Percentiles rank a stretch among this genome's conserved stretches.
These are phyloP conservation scores for Hololepta plana DNA, from an alignment of 2,888 invertebrate genomes.

Conservation along the genomic window DNA sequence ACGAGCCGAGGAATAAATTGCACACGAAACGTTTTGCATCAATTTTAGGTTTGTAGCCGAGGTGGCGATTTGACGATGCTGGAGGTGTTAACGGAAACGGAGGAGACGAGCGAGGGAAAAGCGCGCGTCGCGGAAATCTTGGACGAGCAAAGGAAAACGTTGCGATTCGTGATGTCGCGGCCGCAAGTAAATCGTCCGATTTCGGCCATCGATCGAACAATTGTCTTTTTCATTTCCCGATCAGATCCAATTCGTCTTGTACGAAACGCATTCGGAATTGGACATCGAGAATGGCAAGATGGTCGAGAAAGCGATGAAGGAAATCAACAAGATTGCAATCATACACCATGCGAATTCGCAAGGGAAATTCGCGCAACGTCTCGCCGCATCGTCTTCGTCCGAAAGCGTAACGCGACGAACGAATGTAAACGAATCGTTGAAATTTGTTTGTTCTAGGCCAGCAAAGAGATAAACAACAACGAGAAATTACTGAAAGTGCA, in stretches of 20 bases:
- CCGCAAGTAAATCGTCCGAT: conserved; percentile 39
- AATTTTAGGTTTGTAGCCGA: conserved; percentile 40
- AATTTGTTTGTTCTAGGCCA: conserved; percentile 5
- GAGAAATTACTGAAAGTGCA: conserved; percentile 11
- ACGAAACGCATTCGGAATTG: conserved; percentile 65
- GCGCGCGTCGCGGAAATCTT: conserved; percentile 45
- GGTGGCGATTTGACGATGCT: conserved; percentile 62
- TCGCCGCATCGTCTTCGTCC: conserved; percentile 8
- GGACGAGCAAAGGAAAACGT: conserved; percentile 56
- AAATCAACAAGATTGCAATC: conserved; percentile 50
- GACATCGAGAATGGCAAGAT: conserved; percentile 58
- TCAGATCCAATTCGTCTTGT: conserved; percentile 59
- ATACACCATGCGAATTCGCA: conserved; percentile 41
- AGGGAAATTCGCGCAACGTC: conserved; percentile 17
- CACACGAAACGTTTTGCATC: conserved; percentile 2
- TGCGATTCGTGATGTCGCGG: conserved; percentile 55
- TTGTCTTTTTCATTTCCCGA: too few species aligned
- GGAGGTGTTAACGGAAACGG: conserved; percentile 52
- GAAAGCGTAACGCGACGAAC: conserved; percentile 1
- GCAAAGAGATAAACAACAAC: conserved; percentile 20
- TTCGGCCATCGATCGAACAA: conserved; percentile 1
- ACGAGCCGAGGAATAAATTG: not conserved
- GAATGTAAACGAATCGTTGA: conserved; percentile 3
- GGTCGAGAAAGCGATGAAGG: conserved; percentile 45
- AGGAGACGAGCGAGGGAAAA: conserved; percentile 40